Percentiles rank a stretch among this genome's conserved stretches.
These are phyloP conservation scores for Spilogale gracilis DNA, from an alignment of 2,113 vertebrate species.

Conservation along the genomic window DNA sequence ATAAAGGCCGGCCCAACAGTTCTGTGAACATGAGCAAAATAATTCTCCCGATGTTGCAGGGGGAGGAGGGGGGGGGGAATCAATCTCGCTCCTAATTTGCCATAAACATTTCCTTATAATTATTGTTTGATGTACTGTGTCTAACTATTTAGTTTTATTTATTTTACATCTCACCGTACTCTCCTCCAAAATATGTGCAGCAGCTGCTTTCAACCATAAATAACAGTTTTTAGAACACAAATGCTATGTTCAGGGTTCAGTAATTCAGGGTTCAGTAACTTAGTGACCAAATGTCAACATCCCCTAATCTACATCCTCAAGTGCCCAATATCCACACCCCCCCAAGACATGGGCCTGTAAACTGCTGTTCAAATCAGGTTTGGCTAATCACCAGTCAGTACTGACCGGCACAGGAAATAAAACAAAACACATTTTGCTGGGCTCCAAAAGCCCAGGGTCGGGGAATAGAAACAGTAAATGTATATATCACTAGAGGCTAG, in stretches of 20 bases:
- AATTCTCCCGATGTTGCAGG: background rate
- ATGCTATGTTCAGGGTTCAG: background rate
- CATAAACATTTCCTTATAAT: slow-evolving; percentile 49
- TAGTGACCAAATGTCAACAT: background rate
- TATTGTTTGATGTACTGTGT: background rate
- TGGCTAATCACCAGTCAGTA: background rate
- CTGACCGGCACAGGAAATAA: background rate
- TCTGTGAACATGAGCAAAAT: background rate
- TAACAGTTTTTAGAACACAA: slow-evolving; percentile 63
- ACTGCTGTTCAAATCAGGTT: background rate
- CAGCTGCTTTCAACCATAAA: slow-evolving; percentile 58
- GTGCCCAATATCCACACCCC: background rate
- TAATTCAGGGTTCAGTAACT: slow-evolving; percentile 45
- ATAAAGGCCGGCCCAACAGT: background rate
- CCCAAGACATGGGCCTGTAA: background rate
- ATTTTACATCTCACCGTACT: background rate
- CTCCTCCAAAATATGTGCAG: background rate
- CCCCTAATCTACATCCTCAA: background rate
- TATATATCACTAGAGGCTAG: background rate
- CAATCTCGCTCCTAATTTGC: background rate
- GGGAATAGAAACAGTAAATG: background rate
- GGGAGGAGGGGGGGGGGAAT: rapidly evolving
- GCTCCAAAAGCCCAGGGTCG: background rate
- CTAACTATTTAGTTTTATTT: slow-evolving; percentile 37
- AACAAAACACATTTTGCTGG: background rate